Conservation (phyloP, 1,140 invertebrate species). For the Bombus sylvicola region DNA sequence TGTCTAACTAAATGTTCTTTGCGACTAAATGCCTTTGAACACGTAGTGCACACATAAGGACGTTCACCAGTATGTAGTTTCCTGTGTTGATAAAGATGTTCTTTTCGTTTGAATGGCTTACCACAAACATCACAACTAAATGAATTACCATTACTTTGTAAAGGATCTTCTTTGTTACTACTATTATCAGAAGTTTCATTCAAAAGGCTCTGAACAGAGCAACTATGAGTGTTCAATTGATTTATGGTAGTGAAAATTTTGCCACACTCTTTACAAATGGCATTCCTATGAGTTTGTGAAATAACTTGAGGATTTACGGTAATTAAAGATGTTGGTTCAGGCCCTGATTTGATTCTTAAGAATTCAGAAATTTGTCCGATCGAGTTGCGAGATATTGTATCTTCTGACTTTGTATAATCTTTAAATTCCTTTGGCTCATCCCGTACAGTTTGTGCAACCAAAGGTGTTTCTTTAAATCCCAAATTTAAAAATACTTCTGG, state of each 20-base stretch:
- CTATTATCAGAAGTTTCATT: constrained; percentile 71
- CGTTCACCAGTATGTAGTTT: constrained; percentile 90
- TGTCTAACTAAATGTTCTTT: constrained; percentile 90
- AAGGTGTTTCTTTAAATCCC: constrained; percentile 75
- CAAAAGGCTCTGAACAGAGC: constrained; percentile 69
- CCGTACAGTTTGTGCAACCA: constrained; percentile 69
- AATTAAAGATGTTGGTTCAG: constrained; percentile 76
- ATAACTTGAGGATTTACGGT: constrained; percentile 79
- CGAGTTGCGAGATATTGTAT: constrained; percentile 75
- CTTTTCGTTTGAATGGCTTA: constrained; percentile 85
- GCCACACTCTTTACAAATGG: constrained; percentile 81
- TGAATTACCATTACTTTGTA: constrained; percentile 70
- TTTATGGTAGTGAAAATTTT: constrained; percentile 74
- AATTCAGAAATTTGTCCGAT: constrained; percentile 81
- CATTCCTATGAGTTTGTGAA: constrained; percentile 71
- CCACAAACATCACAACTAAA: constrained; percentile 84
- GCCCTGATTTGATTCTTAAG: constrained; percentile 75
- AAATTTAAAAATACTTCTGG: constrained; percentile 80
- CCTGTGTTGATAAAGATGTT: constrained; percentile 86
- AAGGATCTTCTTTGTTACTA: constrained; percentile 69
- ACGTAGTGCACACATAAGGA: constrained; percentile 87
- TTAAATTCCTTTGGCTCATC: constrained; percentile 79
- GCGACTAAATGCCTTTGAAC: constrained; percentile 88
- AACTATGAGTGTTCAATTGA: constrained; percentile 76
- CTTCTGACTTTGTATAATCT: constrained; percentile 75